A percentile compares a stretch with the other conserved stretches of the same genome.
phyloP scores from a whole-genome alignment of 2,888 invertebrate species.

The Lepas anatifera region DNA sequence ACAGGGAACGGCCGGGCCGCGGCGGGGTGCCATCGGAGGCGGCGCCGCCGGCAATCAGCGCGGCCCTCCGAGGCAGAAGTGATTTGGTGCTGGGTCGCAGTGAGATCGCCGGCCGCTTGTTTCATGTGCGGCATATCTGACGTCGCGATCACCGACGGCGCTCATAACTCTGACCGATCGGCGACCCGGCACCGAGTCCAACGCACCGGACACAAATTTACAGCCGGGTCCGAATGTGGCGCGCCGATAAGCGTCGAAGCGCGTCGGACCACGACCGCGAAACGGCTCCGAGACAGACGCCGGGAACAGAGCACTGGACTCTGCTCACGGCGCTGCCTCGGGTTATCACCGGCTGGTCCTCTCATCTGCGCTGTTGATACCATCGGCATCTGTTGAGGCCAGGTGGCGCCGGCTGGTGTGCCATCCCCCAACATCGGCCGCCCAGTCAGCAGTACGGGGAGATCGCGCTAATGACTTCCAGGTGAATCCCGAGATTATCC shows the following conservation, averaged over 20 bases:
- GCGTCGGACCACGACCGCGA: too few relatives aligned
- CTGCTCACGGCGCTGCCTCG: too few relatives aligned
- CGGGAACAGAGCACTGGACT: too few relatives aligned
- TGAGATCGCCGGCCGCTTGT: neutral
- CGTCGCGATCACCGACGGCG: neutral
- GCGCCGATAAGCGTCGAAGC: neutral
- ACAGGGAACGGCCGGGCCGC: neutral
- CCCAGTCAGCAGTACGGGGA: neutral
- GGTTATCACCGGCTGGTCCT: too few relatives aligned
- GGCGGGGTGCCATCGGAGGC: neutral
- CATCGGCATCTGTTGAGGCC: neutral
- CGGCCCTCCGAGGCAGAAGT: neutral
- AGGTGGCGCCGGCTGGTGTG: neutral
- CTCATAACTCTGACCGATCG: neutral
- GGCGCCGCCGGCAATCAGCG: neutral
- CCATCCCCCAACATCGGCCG: neutral
- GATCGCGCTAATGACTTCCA: neutral
- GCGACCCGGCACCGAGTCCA: neutral
- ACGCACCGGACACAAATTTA: neutral
- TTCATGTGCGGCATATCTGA: conserved; percentile 1
- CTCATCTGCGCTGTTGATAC: too few relatives aligned
- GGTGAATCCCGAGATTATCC: neutral
- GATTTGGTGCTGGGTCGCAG: neutral
- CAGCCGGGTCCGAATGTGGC: too few relatives aligned
- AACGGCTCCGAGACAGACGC: neutral